Evolutionary conservation across 2,113 vertebrate species (phyloP).

Genomic region (Dermatemys mawii): DNA sequence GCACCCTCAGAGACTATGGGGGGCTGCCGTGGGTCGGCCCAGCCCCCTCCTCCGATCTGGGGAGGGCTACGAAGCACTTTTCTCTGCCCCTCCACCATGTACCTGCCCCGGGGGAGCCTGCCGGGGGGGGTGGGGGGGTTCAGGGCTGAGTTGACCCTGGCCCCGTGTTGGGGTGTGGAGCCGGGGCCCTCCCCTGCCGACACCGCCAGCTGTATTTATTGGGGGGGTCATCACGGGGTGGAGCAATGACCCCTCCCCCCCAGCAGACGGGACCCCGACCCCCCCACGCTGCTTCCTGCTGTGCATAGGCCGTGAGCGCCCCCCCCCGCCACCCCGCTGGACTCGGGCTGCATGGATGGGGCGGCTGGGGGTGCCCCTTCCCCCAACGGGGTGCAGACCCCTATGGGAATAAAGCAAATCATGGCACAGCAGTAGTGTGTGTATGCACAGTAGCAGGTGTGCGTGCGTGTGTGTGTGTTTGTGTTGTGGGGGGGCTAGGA

Average conservation of each 20-base stretch:
- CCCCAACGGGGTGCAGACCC: background rate
- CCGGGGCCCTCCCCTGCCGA: no score
- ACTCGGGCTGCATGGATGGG: background rate
- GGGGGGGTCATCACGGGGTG: background rate
- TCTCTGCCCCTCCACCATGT: background rate
- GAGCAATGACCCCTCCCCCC: background rate
- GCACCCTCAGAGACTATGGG: background rate
- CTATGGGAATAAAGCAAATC: background rate
- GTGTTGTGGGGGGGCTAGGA: fast-evolving
- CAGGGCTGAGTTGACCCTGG: no score
- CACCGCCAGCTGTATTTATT: background rate
- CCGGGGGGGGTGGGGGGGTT: background rate
- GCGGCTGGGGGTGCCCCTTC: background rate
- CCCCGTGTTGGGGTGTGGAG: no score
- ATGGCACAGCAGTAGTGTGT: background rate
- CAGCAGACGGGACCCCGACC: background rate
- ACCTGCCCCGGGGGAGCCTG: background rate
- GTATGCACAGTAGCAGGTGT: no score
- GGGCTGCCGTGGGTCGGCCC: background rate
- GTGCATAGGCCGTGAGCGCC: background rate
- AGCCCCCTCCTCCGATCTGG: background rate
- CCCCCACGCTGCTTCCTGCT: background rate
- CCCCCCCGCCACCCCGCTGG: background rate
- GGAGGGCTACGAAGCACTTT: constrained; percentile 1
- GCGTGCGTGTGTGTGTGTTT: background rate